Conservation (phyloP, 2,888 invertebrate species). For the Coleophora deauratella region DNA sequence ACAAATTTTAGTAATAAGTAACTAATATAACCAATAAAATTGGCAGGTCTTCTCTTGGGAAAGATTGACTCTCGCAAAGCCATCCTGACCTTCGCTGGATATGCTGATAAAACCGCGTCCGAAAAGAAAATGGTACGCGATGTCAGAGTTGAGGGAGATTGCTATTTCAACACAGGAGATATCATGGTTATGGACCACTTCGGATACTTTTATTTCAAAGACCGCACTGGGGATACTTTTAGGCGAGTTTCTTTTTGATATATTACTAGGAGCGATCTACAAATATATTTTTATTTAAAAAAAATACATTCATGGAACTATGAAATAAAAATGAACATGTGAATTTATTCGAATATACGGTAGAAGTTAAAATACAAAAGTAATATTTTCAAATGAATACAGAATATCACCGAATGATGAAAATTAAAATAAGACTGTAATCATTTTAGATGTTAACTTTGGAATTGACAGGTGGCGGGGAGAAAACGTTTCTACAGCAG, state of each 20-base stretch:
- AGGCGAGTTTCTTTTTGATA: constrained; percentile 33
- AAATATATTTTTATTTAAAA: no score
- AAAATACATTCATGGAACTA: no score
- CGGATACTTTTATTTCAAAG: constrained; percentile 95
- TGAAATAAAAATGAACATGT: no score
- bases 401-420: no score
- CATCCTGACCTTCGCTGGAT: constrained; percentile 60
- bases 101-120: constrained; percentile 79
- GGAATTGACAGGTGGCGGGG: constrained; percentile 85
- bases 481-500: constrained; percentile 97
- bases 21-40: background rate
- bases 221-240: constrained; percentile 89
- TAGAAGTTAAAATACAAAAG: no score
- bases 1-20: background rate
- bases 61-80: constrained; percentile 72
- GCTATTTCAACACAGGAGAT: constrained; percentile 93
- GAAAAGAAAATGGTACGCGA: constrained; percentile 88
- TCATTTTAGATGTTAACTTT: no score
- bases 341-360: no score
- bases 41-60: constrained; percentile 81
- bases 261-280: no score
- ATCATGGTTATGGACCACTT: constrained; percentile 91
- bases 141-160: constrained; percentile 89
- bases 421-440: no score
- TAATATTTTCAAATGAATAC: no score